Base-by-base conservation (phyloP, 2,797 vertebrate genomes). In the Pitangus sulphuratus region DNA sequence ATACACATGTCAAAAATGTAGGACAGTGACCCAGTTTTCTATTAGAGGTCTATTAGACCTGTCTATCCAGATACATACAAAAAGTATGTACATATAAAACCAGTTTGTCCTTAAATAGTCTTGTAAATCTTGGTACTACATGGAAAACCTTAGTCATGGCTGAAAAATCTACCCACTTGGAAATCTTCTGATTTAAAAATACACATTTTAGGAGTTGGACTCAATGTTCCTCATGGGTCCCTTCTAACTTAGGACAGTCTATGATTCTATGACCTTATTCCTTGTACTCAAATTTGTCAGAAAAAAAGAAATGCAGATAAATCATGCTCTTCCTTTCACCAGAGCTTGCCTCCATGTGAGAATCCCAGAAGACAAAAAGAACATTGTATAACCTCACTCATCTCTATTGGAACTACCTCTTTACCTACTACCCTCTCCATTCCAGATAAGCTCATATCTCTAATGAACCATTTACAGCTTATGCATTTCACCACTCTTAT, bases 381-480 rank as follows among this genome's bases (percentile, higher is more conserved):
- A 17, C 1, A 0, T 30, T 35, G 2, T 15, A 10, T 45, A 70
- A 35, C 6, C 8, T 57, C 24, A n/a, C 10, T 64, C 0, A 1
- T 39, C 20, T 5, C 0, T 28, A 5, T 24, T 44, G 24, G 30
- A 83, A 40, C 17, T 16, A 37, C 15, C 15, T 60, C 31, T 84
- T 85, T 81, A 9, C 18, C 48, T 71, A 35, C 26, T 33, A 31
- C 7, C 3, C 6, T 28, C 22, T 84, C 15, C 2, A 4, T 71
- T 81, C 28, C 37, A 80, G 31, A 33, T 28, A 7, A 87, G 7
- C 3, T 69, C 8, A 1, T 65, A 12, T 47, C 7, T 66, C 20
- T 42, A 18, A 53, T 6, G 9, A 30, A 58, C 5, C 13, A 11
- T 57, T 50, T 13, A 61, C 25, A 72, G 8, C 6, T 62, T 58